A percentile compares a stretch with the other conserved stretches of the same genome.
These are phyloP conservation scores for Portevinia maculata DNA, from an alignment of 2,888 invertebrate genomes.

Conservation along the genomic window DNA sequence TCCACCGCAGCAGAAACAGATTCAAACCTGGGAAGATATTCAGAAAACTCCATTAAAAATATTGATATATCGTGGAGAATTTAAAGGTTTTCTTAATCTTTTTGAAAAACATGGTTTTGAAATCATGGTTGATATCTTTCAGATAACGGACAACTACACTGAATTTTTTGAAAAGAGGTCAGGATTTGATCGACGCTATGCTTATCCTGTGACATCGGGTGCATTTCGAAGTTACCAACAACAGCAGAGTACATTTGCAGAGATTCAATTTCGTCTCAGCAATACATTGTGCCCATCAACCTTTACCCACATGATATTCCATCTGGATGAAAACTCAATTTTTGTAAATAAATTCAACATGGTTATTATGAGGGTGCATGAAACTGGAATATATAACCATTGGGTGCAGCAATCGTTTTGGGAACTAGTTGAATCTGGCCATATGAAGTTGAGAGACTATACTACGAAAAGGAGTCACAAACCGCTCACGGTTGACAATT, in stretches of 20 bases:
- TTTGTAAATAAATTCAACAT: not conserved
- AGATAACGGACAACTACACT: not conserved
- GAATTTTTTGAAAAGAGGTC: not conserved
- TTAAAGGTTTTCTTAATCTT: not conserved
- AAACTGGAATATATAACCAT: slow-evolving; percentile 4
- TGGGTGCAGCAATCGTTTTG: slow-evolving; percentile 8
- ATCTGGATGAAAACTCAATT: slow-evolving; percentile 10
- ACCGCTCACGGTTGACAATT: not conserved
- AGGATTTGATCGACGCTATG: not conserved
- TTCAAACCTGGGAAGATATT: slow-evolving; percentile 4
- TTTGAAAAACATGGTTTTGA: not conserved
- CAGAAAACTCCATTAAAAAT: not conserved
- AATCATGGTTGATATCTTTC: not conserved
- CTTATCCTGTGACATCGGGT: not conserved
- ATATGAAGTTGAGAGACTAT: not conserved
- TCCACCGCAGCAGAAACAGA: not conserved
- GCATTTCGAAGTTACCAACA: slow-evolving; percentile 1
- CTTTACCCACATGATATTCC: not conserved
- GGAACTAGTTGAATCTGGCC: slow-evolving; percentile 2
- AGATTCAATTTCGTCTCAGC: not conserved
- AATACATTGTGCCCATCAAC: not conserved
- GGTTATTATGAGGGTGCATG: not conserved
- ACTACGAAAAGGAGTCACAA: not conserved
- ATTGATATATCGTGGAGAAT: not conserved
- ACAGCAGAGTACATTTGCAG: no score